Conservation (phyloP, 64 coral and sea anemone genomes). For the Stichodactyla helianthus region DNA sequence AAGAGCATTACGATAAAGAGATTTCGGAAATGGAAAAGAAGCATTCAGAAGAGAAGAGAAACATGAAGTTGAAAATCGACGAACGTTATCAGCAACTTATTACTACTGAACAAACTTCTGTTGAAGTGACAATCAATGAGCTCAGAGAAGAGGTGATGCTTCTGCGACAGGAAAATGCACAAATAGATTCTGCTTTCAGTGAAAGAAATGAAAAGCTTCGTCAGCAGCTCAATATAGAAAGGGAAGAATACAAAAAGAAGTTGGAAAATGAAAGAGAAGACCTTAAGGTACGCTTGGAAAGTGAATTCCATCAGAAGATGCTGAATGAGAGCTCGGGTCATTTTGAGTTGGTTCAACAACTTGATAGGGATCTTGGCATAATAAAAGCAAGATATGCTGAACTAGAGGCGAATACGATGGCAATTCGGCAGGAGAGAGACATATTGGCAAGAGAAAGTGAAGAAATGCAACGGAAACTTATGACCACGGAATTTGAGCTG, state of each 20-base stretch:
- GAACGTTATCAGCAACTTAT: constrained; percentile 70
- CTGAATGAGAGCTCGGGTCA: constrained; percentile 50
- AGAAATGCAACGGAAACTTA: constrained; percentile 56
- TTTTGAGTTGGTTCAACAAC: constrained; percentile 45
- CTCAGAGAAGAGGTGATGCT: constrained; percentile 64
- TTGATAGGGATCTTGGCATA: constrained; percentile 46
- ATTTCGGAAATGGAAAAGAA: constrained; percentile 73
- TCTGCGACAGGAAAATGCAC: constrained; percentile 66
- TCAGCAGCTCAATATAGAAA: constrained; percentile 68
- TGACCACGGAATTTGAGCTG: constrained; percentile 48
- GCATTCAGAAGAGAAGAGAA: constrained; percentile 67
- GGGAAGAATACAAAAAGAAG: constrained; percentile 56
- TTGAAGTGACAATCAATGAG: constrained; percentile 68
- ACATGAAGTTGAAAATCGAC: constrained; percentile 64
- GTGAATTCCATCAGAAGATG: constrained; percentile 73
- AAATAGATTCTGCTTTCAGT: constrained; percentile 60
- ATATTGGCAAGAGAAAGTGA: constrained; percentile 56
- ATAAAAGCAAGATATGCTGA: constrained; percentile 60
- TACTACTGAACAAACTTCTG: constrained; percentile 41
- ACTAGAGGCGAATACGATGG: constrained; percentile 38
- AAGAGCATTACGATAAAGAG: constrained; percentile 79
- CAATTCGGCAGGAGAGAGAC: constrained; percentile 60
- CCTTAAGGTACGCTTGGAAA: constrained; percentile 53
- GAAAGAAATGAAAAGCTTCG: constrained; percentile 67
- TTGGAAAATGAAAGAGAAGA: constrained; percentile 50